phyloP scores from a whole-genome alignment of 2,888 invertebrate species.

The Galerucella nymphaeae region DNA sequence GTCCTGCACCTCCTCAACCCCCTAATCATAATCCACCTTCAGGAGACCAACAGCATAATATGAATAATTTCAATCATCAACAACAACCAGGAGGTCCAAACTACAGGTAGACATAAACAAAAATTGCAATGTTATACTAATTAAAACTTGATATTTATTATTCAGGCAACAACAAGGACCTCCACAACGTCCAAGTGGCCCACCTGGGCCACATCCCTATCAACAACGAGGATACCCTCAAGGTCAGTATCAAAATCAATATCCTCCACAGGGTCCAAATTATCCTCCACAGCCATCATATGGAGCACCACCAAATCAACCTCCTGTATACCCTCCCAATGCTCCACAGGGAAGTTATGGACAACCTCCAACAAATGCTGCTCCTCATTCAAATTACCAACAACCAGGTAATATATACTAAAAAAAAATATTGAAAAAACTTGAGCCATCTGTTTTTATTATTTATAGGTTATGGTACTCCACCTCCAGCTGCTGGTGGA shows the following conservation, averaged over 20 bases:
- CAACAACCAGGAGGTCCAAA: constrained; percentile 59
- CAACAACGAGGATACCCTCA: constrained; percentile 77
- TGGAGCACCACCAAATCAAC: constrained; percentile 76
- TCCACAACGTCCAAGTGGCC: constrained; percentile 38
- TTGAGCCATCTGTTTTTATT: background rate
- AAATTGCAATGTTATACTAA: background rate
- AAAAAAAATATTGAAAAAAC: background rate
- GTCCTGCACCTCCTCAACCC: constrained; percentile 60
- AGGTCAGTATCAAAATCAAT: constrained; percentile 73
- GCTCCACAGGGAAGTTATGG: constrained; percentile 71
- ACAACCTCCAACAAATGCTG: constrained; percentile 71
- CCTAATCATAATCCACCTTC: constrained; percentile 58
- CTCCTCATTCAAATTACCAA: constrained; percentile 69
- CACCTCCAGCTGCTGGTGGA: constrained; percentile 59
- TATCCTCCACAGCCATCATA: constrained; percentile 77
- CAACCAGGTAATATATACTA: constrained; percentile 59
- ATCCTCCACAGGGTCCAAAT: constrained; percentile 74
- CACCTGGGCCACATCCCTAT: constrained; percentile 69
- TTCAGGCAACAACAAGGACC: constrained; percentile 61
- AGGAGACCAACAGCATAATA: constrained; percentile 60
- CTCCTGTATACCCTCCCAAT: constrained; percentile 73
- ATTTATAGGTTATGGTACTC: constrained; percentile 53
- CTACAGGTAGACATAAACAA: background rate
- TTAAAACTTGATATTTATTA: background rate
- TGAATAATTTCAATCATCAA: constrained; percentile 64